Base-by-base conservation (phyloP, 2,888 invertebrate genomes). In the Chrysolina haemoptera region DNA sequence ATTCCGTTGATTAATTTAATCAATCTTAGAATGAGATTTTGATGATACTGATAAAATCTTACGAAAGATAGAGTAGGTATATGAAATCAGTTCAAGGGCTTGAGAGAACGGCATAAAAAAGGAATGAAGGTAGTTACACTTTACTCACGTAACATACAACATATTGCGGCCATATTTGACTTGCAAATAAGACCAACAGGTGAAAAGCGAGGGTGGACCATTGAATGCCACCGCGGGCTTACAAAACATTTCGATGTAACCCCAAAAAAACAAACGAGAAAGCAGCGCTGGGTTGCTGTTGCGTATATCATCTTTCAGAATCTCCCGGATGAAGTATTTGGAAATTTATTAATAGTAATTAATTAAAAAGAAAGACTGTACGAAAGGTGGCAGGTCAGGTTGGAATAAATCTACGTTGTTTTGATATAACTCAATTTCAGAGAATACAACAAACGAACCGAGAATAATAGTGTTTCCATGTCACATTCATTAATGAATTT, bases 181-280 rank as follows among this genome's bases (percentile, higher is more conserved):
- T 83, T 83, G 82, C 84, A 84, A 84, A 84, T 84, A 80, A 81
- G 82, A 70, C 71, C 79, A 84, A 84, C 85, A 85, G 85, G 85
- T 85, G 85, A 85, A 85, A 84, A 82, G 84, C 83, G 84, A 84
- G 85, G 85, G 85, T 83, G 85, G 82, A 84, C 80, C 79, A 77
- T 76, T 73, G 77, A 79, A 78, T 77, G 76, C 79, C 77, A 79
- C 83, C 81, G 75, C 80, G 73, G 81, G 83, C 82, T 74, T 68
- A 75, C 76, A 77, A 59, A 73, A 73, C 74, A 69, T 72, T 78
- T 71, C 74, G 70, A 72, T 75, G 70, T 76, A 71, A 73, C 78
- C 71, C 75, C 73, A 74, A 70, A 68, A 74, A 76, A 53, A 43
- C 71, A 69, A 75, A 70, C 27, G 40, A 71, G 71, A 70, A 71